These are phyloP conservation scores for Emydoidea blandingii DNA, from an alignment of 2,797 vertebrate species.

Conservation along the genomic window DNA sequence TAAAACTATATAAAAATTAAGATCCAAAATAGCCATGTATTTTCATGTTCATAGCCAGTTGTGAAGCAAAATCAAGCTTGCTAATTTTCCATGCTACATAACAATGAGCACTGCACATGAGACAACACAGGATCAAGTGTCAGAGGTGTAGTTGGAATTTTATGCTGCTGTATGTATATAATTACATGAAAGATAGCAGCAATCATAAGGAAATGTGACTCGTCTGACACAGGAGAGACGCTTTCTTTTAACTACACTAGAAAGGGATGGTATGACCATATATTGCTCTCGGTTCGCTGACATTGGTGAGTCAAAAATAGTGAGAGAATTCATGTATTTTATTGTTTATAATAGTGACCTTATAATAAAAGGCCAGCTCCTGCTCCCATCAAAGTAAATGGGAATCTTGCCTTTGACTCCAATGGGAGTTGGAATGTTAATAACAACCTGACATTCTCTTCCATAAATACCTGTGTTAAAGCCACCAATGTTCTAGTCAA, in stretches of 20 bases:
- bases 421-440: not conserved
- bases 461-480: not conserved
- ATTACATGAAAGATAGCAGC: not conserved
- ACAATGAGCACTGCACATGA: constrained; percentile 9
- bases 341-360: not conserved
- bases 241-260: not conserved
- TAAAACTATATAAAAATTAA: not conserved
- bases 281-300: not conserved
- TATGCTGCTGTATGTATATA: not conserved
- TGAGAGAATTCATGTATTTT: not conserved
- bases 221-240: constrained; percentile 27
- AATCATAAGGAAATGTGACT: constrained; percentile 35
- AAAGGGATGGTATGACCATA: not conserved
- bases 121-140: constrained; percentile 20
- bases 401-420: not conserved
- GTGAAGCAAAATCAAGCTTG: constrained; percentile 3
- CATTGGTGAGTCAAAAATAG: not conserved
- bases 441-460: not conserved
- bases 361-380: not conserved
- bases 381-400: not conserved
- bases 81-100: constrained; percentile 35
- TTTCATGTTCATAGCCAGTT: not conserved
- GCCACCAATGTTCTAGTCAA: not conserved
- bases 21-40: not conserved
- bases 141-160: constrained; percentile 21